Conservation (phyloP, 2,113 vertebrate genomes). For the Siniperca knerii region DNA sequence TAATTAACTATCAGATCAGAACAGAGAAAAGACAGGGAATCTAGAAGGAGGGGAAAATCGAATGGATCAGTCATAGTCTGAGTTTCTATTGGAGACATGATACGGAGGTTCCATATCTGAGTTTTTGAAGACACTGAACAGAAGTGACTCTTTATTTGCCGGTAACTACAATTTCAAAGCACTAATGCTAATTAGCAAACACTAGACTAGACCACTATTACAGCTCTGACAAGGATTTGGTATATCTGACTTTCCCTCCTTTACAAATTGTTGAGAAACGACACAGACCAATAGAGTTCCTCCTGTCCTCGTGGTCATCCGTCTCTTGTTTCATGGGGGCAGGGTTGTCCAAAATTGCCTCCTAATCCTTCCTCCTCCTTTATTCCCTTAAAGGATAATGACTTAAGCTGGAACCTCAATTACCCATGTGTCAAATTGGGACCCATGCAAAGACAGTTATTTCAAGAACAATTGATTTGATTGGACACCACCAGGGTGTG, state of each 20-base stretch:
- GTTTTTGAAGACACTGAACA: background rate
- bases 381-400: constrained; percentile 49
- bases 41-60: background rate
- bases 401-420: constrained; percentile 47
- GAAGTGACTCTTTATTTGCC: background rate
- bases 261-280: background rate
- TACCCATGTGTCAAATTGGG: constrained; percentile 50
- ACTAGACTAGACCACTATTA: background rate
- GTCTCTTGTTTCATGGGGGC: background rate
- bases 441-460: constrained; percentile 22
- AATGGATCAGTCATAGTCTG: constrained; percentile 3
- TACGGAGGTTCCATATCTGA: background rate
- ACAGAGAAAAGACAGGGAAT: background rate
- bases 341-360: background rate
- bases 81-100: constrained; percentile 3
- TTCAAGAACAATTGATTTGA: constrained; percentile 50
- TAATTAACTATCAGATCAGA: background rate
- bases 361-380: constrained; percentile 28
- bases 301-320: background rate
- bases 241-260: constrained; percentile 27
- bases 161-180: background rate
- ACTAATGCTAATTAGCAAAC: background rate
- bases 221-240: constrained; percentile 1
- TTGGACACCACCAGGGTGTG: constrained; percentile 25
- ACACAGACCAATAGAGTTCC: background rate